A percentile compares a stretch with the other conserved stretches of the same genome.
Conservation (phyloP, 2,888 invertebrate species). For the Ariolimax columbianus region DNA sequence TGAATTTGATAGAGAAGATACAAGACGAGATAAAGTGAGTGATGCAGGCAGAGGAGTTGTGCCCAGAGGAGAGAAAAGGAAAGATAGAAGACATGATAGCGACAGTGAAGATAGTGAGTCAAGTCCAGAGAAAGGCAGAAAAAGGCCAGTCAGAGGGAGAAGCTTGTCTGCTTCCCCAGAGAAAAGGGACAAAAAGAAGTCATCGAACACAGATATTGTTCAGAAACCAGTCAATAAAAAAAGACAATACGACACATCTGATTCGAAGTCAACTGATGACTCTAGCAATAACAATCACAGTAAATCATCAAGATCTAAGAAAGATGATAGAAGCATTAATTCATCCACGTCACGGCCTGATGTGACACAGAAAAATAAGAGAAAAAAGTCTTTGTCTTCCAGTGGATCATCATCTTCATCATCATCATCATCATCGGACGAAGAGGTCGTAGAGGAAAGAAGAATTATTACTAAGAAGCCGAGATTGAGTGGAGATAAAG, state of each 20-base stretch:
- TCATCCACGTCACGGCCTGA: neutral
- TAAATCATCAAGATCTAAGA: slow-evolving; percentile 12
- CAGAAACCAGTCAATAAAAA: neutral
- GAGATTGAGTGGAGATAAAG: slow-evolving; percentile 13
- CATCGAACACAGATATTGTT: neutral
- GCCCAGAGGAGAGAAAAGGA: slow-evolving; percentile 12
- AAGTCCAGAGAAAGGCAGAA: slow-evolving; percentile 7
- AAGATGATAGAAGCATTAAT: neutral
- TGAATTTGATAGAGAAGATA: slow-evolving; percentile 43
- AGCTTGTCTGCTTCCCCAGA: neutral
- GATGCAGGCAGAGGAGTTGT: slow-evolving; percentile 24
- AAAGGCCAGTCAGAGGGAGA: neutral
- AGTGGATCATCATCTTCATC: neutral
- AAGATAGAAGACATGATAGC: slow-evolving; percentile 20
- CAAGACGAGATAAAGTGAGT: slow-evolving; percentile 24
- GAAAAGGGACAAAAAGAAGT: slow-evolving; percentile 9
- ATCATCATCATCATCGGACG: slow-evolving; percentile 7
- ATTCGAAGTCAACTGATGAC: neutral
- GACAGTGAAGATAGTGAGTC: slow-evolving; percentile 24
- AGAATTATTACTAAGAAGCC: slow-evolving; percentile 22
- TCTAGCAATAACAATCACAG: slow-evolving; percentile 2
- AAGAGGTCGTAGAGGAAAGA: slow-evolving; percentile 6
- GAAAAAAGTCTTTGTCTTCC: neutral
- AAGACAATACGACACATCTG: neutral
- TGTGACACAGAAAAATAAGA: neutral